Percentiles rank a stretch among this genome's conserved stretches.
Evolutionary conservation across 2,888 invertebrate species (phyloP).

Genomic region (Macrostomum cliftonense): DNA sequence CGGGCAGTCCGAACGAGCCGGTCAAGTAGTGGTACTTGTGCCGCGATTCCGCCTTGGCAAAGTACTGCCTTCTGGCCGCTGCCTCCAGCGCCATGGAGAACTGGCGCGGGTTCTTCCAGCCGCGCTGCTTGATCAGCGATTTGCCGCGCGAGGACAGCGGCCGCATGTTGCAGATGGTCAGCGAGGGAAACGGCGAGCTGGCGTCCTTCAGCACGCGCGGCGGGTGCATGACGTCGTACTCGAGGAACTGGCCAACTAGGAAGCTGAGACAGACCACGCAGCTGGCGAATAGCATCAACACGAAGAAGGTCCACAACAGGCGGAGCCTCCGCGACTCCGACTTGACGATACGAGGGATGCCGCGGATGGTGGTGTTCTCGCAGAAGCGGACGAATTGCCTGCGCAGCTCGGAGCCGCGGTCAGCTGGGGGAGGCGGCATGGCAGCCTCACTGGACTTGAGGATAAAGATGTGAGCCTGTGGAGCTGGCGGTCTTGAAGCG

Average conservation of each 20-base stretch:
- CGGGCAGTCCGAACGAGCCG: conserved; percentile 2
- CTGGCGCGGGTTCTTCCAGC: conserved; percentile 7
- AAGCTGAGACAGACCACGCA: conserved; percentile 8
- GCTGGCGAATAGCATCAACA: conserved; percentile 7
- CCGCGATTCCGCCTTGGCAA: neutral
- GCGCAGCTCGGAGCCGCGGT: too few relatives aligned
- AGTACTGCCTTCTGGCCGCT: neutral
- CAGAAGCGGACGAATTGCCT: conserved; percentile 6
- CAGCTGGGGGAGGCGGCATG: too few relatives aligned
- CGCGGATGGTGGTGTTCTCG: conserved; percentile 11
- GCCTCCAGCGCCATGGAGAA: conserved; percentile 4
- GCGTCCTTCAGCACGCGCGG: conserved; percentile 7
- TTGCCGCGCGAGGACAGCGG: conserved; percentile 6
- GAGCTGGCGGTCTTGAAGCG: too few relatives aligned
- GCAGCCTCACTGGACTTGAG: too few relatives aligned
- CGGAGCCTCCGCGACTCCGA: neutral
- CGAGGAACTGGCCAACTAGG: conserved; percentile 8
- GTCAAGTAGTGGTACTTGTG: neutral
- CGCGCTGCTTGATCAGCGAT: neutral
- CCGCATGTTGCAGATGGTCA: conserved; percentile 10
- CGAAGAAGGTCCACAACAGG: conserved; percentile 8
- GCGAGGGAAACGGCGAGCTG: conserved; percentile 9
- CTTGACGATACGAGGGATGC: conserved; percentile 10
- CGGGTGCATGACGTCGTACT: conserved; percentile 11
- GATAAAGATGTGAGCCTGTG: too few relatives aligned